Percentiles rank a stretch among this genome's conserved stretches.
phyloP scores from a whole-genome alignment of 2,113 vertebrate genomes.

The Lichenostomus cassidix region DNA sequence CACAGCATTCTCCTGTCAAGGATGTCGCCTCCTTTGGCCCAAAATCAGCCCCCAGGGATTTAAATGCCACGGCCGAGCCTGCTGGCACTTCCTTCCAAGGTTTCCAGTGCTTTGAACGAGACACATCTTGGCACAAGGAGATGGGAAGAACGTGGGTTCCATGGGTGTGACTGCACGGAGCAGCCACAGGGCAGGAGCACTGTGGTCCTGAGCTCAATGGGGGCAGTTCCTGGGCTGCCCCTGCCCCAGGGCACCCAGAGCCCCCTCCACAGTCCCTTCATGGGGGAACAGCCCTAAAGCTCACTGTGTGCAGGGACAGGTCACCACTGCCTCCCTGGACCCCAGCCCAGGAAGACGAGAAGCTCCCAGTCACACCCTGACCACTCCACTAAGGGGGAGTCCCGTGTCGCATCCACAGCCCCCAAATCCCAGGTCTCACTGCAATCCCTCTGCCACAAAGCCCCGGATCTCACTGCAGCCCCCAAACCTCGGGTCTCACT shows the following conservation, averaged over 20 bases:
- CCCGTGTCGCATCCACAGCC: rapidly evolving
- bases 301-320: rapidly evolving
- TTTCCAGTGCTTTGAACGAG: not conserved
- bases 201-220: rapidly evolving
- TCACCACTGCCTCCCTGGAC: not conserved
- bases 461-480: rapidly evolving
- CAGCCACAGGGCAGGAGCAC: not conserved
- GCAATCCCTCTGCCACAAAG: not conserved
- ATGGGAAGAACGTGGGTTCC: rapidly evolving
- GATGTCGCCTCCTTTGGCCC: not conserved
- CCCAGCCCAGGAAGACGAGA: not conserved
- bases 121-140: not conserved
- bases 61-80: not conserved
- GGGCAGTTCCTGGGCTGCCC: not conserved
- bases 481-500: too few relatives aligned
- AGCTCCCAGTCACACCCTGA: too few relatives aligned
- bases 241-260: rapidly evolving
- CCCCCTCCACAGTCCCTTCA: rapidly evolving
- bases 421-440: rapidly evolving
- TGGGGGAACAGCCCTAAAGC: rapidly evolving
- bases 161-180: not conserved
- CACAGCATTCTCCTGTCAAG: not conserved
- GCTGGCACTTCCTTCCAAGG: not conserved
- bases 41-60: not conserved
- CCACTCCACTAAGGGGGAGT: not conserved